A percentile compares a stretch with the other conserved stretches of the same genome.
Conservation (phyloP, 2,888 invertebrate genomes). For the Hoplodrina blanda region DNA sequence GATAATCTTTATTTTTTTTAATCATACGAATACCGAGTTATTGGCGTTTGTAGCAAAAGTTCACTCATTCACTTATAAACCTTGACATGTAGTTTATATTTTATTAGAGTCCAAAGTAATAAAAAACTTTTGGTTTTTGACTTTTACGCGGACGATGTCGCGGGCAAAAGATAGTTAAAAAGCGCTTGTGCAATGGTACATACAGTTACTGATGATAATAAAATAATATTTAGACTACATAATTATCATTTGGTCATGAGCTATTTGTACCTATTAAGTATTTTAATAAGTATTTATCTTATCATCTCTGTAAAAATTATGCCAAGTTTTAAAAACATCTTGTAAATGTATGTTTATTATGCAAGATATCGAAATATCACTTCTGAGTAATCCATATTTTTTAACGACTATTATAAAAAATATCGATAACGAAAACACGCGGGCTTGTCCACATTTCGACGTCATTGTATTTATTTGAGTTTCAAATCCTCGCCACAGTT, state of each 20-base stretch:
- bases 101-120: no score
- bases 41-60: no score
- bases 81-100: no score
- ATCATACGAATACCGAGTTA: no score
- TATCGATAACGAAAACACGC: conserved; percentile 49
- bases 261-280: not conserved
- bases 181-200: not conserved
- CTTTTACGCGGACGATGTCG: no score
- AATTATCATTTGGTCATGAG: no score
- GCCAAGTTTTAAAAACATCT: not conserved
- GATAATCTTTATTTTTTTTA: not conserved
- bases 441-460: conserved; percentile 16
- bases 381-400: conserved; percentile 3
- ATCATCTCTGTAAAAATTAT: not conserved
- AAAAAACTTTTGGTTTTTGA: no score
- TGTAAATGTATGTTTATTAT: not conserved
- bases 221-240: not conserved
- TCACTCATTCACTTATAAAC: no score
- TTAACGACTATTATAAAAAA: conserved; percentile 1
- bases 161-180: not conserved
- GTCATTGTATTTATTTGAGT: conserved; percentile 81
- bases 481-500: conserved; percentile 78
- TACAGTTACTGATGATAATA: not conserved
- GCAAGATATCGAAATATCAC: not conserved
- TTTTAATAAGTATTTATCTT: not conserved